Evolutionary conservation across 2,113 vertebrate genomes (phyloP).

Genomic region (Tinamus guttatus): DNA sequence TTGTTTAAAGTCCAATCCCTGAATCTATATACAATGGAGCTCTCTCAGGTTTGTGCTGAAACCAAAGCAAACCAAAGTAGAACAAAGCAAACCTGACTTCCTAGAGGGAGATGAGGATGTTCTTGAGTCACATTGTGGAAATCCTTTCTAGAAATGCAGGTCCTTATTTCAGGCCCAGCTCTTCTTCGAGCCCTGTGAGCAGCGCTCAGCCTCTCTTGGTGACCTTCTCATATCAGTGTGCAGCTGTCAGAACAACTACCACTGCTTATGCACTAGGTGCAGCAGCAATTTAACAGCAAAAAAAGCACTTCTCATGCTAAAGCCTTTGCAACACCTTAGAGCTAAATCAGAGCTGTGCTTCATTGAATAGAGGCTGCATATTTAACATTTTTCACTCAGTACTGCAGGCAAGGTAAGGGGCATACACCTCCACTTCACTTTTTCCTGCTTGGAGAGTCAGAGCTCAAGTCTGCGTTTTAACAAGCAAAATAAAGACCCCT

Average conservation of each 20-base stretch:
- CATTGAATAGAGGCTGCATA: background rate
- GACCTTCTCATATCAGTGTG: background rate
- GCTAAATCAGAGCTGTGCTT: background rate
- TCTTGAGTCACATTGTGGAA: background rate
- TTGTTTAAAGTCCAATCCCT: background rate
- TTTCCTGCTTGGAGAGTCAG: background rate
- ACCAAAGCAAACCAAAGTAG: too few relatives aligned
- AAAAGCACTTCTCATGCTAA: background rate
- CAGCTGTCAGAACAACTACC: background rate
- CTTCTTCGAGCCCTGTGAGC: background rate
- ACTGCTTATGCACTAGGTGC: background rate
- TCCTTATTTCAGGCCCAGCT: background rate
- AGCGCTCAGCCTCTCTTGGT: background rate
- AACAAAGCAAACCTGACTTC: background rate
- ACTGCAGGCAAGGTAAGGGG: background rate
- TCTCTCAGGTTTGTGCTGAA: background rate
- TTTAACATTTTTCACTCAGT: background rate
- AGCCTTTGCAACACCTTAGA: background rate
- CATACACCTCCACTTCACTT: background rate
- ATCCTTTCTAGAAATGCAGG: background rate
- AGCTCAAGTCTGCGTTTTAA: background rate
- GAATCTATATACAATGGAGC: background rate
- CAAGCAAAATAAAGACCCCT: background rate
- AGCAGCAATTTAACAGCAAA: background rate
- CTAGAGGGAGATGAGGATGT: background rate